Percentiles rank a stretch among this genome's conserved stretches.
These are phyloP conservation scores for Automeris io DNA, from an alignment of 2,888 invertebrate genomes.

Conservation along the genomic window DNA sequence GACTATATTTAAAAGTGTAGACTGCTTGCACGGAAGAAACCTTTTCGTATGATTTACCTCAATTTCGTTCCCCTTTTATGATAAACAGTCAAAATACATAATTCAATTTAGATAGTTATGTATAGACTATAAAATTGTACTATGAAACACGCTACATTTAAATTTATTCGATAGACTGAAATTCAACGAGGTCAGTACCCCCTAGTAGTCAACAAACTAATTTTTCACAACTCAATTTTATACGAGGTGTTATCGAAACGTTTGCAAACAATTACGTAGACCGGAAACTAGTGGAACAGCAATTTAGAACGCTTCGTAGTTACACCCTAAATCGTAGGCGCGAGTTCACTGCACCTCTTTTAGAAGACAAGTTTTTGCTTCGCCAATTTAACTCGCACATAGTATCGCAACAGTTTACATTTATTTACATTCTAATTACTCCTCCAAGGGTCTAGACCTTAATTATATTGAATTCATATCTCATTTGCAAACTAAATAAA, in stretches of 20 bases:
- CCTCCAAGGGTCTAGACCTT: neutral
- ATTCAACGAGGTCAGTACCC: constrained; percentile 7
- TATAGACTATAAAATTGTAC: too few relatives aligned
- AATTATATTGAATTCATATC: constrained; percentile 1
- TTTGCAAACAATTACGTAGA: constrained; percentile 20
- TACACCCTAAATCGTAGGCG: constrained; percentile 41
- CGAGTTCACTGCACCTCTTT: constrained; percentile 41
- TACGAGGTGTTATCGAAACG: constrained; percentile 28
- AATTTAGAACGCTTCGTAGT: constrained; percentile 32
- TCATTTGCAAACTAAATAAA: constrained; percentile 14
- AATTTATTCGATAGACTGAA: constrained; percentile 1
- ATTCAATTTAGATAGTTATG: too few relatives aligned
- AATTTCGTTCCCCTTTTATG: too few relatives aligned
- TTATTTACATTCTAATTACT: constrained; percentile 5
- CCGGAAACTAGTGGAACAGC: constrained; percentile 36
- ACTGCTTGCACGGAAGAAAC: too few relatives aligned
- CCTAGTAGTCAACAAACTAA: neutral
- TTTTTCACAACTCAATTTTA: neutral
- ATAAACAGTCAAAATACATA: too few relatives aligned
- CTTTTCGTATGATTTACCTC: too few relatives aligned
- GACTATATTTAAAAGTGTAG: too few relatives aligned
- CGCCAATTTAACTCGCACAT: constrained; percentile 5
- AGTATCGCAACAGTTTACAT: constrained; percentile 3
- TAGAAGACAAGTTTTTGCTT: constrained; percentile 4
- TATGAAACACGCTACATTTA: too few relatives aligned